Evolutionary conservation across 2,888 invertebrate genomes (phyloP).

Genomic region (Halictus quadricinctus): DNA sequence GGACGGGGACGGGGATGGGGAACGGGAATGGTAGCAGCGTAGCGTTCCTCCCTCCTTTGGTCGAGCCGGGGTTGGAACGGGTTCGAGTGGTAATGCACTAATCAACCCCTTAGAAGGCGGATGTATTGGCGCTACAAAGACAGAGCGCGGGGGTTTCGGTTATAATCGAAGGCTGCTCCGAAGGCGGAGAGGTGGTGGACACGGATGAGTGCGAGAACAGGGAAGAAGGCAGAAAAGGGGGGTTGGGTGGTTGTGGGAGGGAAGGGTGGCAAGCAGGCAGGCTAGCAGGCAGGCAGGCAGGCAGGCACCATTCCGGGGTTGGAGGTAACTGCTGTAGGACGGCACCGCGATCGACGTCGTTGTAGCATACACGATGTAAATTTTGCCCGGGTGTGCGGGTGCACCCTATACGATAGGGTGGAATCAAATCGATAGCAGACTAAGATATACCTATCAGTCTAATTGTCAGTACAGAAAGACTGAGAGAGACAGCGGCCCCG

Average conservation of each 20-base stretch:
- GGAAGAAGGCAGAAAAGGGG: constrained; percentile 53
- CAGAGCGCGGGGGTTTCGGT: constrained; percentile 74
- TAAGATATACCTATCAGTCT: constrained; percentile 83
- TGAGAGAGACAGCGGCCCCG: constrained; percentile 77
- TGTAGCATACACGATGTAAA: constrained; percentile 80
- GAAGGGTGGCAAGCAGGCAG: constrained; percentile 32
- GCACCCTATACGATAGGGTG: constrained; percentile 80
- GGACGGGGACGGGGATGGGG: constrained; percentile 59
- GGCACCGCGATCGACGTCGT: constrained; percentile 75
- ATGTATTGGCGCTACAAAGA: constrained; percentile 75
- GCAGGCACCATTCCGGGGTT: constrained; percentile 63
- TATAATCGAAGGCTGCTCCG: constrained; percentile 79
- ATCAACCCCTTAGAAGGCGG: constrained; percentile 78
- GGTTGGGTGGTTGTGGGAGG: neutral
- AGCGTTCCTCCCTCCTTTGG: constrained; percentile 47
- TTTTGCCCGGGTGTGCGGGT: constrained; percentile 78
- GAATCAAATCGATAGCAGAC: constrained; percentile 83
- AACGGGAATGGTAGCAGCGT: constrained; percentile 35
- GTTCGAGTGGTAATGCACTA: constrained; percentile 78
- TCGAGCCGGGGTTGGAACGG: constrained; percentile 64
- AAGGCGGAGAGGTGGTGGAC: constrained; percentile 72
- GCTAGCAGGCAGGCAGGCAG: constrained; percentile 51
- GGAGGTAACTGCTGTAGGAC: constrained; percentile 71
- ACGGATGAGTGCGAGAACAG: constrained; percentile 67
- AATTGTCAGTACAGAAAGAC: constrained; percentile 83